Conservation (phyloP, 2,113 vertebrate species). For the Butorides virescens region DNA sequence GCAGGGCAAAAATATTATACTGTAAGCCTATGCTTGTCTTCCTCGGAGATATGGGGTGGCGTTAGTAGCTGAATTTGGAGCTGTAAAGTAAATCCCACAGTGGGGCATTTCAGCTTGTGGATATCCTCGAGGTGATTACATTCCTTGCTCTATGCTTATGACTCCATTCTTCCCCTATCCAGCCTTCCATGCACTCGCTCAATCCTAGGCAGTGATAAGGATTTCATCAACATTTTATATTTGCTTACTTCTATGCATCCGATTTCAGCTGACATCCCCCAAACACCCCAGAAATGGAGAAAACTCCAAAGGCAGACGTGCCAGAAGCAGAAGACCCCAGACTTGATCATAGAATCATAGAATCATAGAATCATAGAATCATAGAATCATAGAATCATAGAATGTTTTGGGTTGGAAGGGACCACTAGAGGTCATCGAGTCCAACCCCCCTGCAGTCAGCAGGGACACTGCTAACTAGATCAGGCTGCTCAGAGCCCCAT, state of each 20-base stretch:
- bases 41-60: background rate
- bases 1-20: background rate
- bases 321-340: background rate
- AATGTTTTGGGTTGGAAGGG: no score
- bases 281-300: background rate
- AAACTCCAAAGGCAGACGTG: background rate
- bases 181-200: background rate
- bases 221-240: background rate
- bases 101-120: background rate
- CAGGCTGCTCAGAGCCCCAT: no score
- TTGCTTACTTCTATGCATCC: background rate
- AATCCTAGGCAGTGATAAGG: background rate
- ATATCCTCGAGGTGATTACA: background rate
- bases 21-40: background rate
- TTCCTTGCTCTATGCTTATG: background rate
- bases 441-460: no score
- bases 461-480: no score
- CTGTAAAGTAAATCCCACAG: background rate
- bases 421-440: no score
- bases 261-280: background rate
- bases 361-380: no score
- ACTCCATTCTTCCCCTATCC: background rate
- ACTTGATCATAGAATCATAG: no score
- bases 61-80: background rate
- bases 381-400: no score